Base-by-base conservation (phyloP, 2,888 invertebrate species). In the Hirtodrosophila alboralis region DNA sequence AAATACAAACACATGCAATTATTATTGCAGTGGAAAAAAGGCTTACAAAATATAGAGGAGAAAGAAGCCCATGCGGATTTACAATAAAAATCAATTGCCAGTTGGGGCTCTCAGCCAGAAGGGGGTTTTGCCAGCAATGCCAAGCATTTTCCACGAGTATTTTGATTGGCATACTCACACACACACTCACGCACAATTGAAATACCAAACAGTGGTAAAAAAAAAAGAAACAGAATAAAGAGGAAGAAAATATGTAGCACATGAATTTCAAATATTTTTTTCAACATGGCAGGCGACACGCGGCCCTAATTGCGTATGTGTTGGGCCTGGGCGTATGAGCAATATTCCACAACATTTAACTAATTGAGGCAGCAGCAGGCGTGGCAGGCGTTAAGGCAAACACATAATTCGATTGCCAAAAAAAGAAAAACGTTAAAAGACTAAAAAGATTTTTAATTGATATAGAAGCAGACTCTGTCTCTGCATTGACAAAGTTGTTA, bases 241-340 rank as follows among this genome's bases (percentile, higher is more conserved):
- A n/a, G n/a, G n/a, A n/a, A n/a, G n/a, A n/a, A 61, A 56, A 75
- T 75, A 72, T 75, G 67, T 66, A 44, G 66, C 70, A 70, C 75
- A 80, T 84, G 78, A 81, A 84, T 80, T 84, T 80, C 59, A 80
- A 80, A 84, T 77, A 79, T 79, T 23, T 84, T 81, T 79, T 83
- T 47, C 61, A 77, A 66, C 84, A 71, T 60, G 77, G 58, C 74
- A 64, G 57, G 54, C 77, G 69, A 84, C 84, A 80, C 61, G 75
- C 78, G 73, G 63, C 72, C 68, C 75, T 80, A 79, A 75, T 79
- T 79, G 80, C 65, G 53, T 49, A 68, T 49, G 68, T 34, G n/a
- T n/a, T n/a, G 40, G 23, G 23, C 7, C 26, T 9, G 26, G 23
- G 43, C 58, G 75, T 75, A 75, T 84, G 78, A 65, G 64, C 54